Evolutionary conservation across 2,797 vertebrate species (phyloP).

Genomic region (Crocidura indochinensis): DNA sequence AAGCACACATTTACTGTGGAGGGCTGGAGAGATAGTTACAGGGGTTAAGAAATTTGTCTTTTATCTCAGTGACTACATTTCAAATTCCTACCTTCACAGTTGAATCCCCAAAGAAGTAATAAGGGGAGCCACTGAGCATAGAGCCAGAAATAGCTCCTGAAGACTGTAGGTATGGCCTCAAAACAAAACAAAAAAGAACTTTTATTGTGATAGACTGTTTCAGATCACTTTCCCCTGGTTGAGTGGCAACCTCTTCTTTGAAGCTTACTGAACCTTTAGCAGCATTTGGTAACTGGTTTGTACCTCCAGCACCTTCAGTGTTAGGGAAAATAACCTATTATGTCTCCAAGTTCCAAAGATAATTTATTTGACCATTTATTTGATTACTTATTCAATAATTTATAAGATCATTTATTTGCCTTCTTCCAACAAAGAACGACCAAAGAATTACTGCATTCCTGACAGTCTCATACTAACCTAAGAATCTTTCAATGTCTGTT

Average conservation of each 20-base stretch:
- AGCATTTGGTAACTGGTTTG: not conserved
- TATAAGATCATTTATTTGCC: not conserved
- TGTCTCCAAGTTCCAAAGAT: not conserved
- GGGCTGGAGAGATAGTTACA: too few relatives aligned
- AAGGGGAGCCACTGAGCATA: too few relatives aligned
- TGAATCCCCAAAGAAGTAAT: too few relatives aligned
- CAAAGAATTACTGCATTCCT: not conserved
- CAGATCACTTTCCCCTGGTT: not conserved
- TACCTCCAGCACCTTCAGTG: not conserved
- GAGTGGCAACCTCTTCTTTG: not conserved
- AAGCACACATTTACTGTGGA: too few relatives aligned
- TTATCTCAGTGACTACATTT: too few relatives aligned
- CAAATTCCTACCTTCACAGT: too few relatives aligned
- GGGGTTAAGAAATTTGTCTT: too few relatives aligned
- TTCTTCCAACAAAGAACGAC: not conserved
- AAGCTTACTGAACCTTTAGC: not conserved
- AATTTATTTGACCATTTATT: too few relatives aligned
- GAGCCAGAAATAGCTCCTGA: too few relatives aligned
- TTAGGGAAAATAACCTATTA: not conserved
- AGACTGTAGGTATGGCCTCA: too few relatives aligned
- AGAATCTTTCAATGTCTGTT: not conserved
- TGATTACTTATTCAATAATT: too few relatives aligned
- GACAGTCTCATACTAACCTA: not conserved
- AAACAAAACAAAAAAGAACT: not conserved
- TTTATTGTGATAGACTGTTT: not conserved